Conservation (phyloP, 2,888 invertebrate species). For the Tenthredo livida region DNA sequence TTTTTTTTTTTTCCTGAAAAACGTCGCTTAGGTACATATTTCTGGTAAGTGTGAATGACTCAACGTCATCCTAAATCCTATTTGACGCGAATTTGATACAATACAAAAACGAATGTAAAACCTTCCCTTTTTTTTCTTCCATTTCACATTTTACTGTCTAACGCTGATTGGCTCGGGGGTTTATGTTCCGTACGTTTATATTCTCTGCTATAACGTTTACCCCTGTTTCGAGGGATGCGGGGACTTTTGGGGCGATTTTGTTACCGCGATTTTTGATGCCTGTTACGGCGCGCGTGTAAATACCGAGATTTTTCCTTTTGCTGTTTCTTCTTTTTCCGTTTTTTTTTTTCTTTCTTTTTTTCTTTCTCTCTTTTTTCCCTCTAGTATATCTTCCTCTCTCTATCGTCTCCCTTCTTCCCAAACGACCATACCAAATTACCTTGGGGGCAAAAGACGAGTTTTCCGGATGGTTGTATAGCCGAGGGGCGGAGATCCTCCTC, state of each 20-base stretch:
- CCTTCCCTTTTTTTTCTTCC: background rate
- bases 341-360: conserved; percentile 21
- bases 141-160: conserved; percentile 17
- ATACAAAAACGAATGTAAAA: background rate
- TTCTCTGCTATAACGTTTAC: background rate
- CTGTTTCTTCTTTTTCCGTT: conserved; percentile 16
- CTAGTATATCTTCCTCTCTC: background rate
- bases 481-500: conserved; percentile 8
- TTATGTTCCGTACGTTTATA: conserved; percentile 21
- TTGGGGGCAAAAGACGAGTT: conserved; percentile 27
- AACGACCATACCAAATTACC: conserved; percentile 52
- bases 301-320: conserved; percentile 29
- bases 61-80: background rate
- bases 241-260: conserved; percentile 5
- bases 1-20: background rate
- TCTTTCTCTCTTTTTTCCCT: background rate
- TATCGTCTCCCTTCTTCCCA: conserved; percentile 35
- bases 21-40: background rate
- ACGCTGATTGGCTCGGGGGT: background rate
- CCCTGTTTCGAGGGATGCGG: too few species aligned
- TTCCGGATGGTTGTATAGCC: conserved; percentile 42
- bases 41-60: background rate
- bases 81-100: background rate
- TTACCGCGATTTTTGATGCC: conserved; percentile 21
- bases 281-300: conserved; percentile 2